Evolutionary conservation across 2,113 vertebrate species (phyloP).

Genomic region (Aleadryas rufinucha): DNA sequence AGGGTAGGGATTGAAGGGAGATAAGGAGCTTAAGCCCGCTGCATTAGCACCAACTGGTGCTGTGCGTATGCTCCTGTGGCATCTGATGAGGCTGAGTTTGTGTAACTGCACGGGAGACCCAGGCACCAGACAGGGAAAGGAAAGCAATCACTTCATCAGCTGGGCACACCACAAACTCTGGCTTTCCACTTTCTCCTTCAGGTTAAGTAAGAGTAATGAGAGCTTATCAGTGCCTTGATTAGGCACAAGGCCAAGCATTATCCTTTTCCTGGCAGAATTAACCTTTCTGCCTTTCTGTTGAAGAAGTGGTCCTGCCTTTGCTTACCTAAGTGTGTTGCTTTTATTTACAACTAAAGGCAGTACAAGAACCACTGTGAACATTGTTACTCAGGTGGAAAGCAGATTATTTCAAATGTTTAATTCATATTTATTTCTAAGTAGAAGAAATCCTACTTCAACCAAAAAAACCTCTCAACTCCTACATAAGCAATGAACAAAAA

Average conservation of each 20-base stretch:
- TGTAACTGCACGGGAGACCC: not conserved
- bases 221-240: not conserved
- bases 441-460: not conserved
- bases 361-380: not conserved
- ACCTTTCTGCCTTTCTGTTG: not conserved
- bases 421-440: not conserved
- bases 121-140: not conserved
- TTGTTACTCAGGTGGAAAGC: not conserved
- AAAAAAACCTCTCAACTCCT: not conserved
- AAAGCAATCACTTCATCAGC: not conserved
- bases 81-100: not conserved
- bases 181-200: not conserved
- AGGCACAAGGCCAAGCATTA: not conserved
- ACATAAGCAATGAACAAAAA: not conserved
- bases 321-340: not conserved
- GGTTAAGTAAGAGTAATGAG: not conserved
- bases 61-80: fast-evolving
- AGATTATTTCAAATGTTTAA: not conserved
- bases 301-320: not conserved
- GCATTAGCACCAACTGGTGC: not conserved
- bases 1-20: not conserved
- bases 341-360: not conserved
- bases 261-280: not conserved
- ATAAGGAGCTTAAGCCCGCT: not conserved
- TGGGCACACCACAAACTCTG: not conserved